Base-by-base conservation (phyloP, 2,113 vertebrate genomes). In the Pelvicachromis taeniatus region DNA sequence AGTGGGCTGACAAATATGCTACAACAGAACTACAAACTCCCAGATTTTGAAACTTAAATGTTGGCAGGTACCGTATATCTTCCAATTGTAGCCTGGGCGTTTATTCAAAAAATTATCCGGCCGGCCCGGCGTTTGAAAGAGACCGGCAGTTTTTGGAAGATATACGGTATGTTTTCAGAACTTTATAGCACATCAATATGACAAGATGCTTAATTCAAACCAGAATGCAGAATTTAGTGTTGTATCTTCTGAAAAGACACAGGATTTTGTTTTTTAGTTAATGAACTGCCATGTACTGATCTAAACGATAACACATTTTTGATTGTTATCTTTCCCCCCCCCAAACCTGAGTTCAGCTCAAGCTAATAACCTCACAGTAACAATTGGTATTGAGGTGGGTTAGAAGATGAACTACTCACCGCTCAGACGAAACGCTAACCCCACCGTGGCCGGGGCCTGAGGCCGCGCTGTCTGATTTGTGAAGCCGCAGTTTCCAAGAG, bases 401-500 rank as follows among this genome's bases (percentile, higher is more conserved):
- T 12, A 21, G 48, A 81, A 19, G 17, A 1, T n/a, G 4, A 80
- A 31, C 5, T 2, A 73, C 89, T 93, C 86, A 98, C 97, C 97
- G 5, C 90, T 68, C 80, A 96, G 89, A 86, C 97, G 95, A 89
- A 98, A 98, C 45, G 97, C 97, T 91, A 98, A 95, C 48, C 97
- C 97, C 84, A 98, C 96, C 0, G 97, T 98, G 85, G 96, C 97
- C 0, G 97, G 97, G 17, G 97, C 97, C 94, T 98, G 97, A 54
- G 97, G 97, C 83, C 97, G 92, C 6, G 97, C 97, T 1, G 97
- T 98, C 91, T 98, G 97, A 86, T 97, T 98, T 86, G 97, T 98
- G 95, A 98, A 98, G 83, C 97, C 97, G 31, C 97, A 97, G 45
- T 98, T 97, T 56, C 97, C 97, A 63, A 98, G 93, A 4, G 97